These are phyloP conservation scores for Muscina levida DNA, from an alignment of 2,888 invertebrate species.

Conservation along the genomic window DNA sequence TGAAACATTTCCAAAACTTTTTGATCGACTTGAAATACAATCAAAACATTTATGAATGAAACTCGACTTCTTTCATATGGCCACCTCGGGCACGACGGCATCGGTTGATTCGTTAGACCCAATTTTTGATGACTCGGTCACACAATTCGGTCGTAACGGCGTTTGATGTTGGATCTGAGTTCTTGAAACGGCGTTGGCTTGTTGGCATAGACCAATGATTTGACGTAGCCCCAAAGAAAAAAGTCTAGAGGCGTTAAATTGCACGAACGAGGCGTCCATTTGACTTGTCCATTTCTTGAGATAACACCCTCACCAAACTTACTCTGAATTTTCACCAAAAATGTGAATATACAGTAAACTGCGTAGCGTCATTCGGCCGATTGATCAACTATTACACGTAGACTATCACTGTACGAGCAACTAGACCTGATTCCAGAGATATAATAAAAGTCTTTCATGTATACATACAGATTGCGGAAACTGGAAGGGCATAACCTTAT, in stretches of 20 bases:
- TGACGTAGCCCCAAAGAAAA: slow-evolving; percentile 13
- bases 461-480: no score
- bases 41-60: slow-evolving; percentile 10
- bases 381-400: no score
- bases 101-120: slow-evolving; percentile 35
- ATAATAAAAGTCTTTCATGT: no score
- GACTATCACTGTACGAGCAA: no score
- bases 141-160: slow-evolving; percentile 29
- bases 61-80: slow-evolving; percentile 2
- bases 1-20: slow-evolving; percentile 1
- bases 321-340: no score
- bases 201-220: slow-evolving; percentile 15
- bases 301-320: background rate
- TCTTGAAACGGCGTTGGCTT: background rate
- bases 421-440: no score
- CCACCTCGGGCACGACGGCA: background rate
- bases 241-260: slow-evolving; percentile 3
- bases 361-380: no score
- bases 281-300: no score
- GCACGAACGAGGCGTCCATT: no score
- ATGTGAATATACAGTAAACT: no score
- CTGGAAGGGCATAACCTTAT: no score
- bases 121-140: slow-evolving; percentile 28
- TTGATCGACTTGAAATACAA: slow-evolving; percentile 13
- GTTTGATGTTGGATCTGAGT: slow-evolving; percentile 12